A percentile compares a stretch with the other conserved stretches of the same genome.
phyloP scores from a whole-genome alignment of 2,888 invertebrate species.

The Tromatobia lineatoria region DNA sequence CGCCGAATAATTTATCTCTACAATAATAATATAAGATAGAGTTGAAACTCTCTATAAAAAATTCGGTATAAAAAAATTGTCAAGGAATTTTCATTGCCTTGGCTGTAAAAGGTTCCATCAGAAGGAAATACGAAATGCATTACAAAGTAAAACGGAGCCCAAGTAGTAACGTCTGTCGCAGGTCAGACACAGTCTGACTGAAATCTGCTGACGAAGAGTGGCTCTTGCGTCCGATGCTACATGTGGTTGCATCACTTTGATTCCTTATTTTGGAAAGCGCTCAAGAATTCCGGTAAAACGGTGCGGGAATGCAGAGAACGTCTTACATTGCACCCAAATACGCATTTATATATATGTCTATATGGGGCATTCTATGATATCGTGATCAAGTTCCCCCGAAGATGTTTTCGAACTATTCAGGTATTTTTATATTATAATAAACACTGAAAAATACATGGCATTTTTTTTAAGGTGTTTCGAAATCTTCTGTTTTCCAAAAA shows the following conservation, averaged over 20 bases:
- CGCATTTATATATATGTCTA: too few species aligned
- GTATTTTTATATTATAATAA: too few species aligned
- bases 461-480: too few species aligned
- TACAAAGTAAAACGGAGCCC: background rate
- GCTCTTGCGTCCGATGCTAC: constrained; percentile 23
- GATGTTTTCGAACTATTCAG: too few species aligned
- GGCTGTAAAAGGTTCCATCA: background rate
- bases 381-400: background rate
- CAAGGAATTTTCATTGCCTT: background rate
- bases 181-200: constrained; percentile 37
- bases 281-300: background rate
- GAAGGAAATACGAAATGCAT: background rate
- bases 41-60: too few species aligned
- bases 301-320: background rate
- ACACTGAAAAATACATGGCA: too few species aligned
- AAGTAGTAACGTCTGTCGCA: constrained; percentile 49
- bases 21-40: too few species aligned
- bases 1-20: too few species aligned
- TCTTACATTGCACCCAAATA: background rate
- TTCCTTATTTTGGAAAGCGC: constrained; percentile 1
- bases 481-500: too few species aligned
- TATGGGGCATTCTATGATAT: background rate
- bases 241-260: constrained; percentile 38
- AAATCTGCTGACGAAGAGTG: background rate
- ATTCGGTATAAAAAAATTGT: too few species aligned